Evolutionary conservation across 35 echinoderm and acorn worm species (phyloP), one percentile per base, ranked within the genome.

Genomic region (Hemicentrotus pulcherrimus): DNA sequence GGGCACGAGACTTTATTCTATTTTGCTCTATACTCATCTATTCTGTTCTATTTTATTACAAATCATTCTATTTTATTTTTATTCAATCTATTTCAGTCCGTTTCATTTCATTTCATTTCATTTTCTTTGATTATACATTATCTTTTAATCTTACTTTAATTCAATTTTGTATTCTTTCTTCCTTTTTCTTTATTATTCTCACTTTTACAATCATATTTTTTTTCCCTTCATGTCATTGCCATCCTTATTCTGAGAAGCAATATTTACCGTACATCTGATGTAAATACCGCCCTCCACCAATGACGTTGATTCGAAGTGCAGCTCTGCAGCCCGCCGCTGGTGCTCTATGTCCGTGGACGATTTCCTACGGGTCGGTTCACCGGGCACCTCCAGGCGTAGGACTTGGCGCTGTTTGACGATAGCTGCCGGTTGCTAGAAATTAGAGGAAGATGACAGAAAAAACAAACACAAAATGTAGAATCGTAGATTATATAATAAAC

Each of bases 381-480:
- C 91, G 47, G 91, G 91, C 31, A 92, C 91, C 47, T 92, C 91
- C 46, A 92, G 91, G n/a, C 91, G 91, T 55, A 48, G 91, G 31
- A 92, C 91, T 31, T 92, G 91, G 9, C 91, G 91, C 91, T 92
- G 91, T 55, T 92, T 92, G 45, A 92, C 91, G 47, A 92, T 92
- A 46, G 91, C 91, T 11, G 31, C 31, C 0, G 91, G 91, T 92
- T 92, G 91, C 91, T 92, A 11, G 91, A 46, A 55, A 32, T 70
- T 50, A 2, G 2, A 70, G 2, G 16, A 70, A 28, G 61, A 24
- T 24, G 22, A 70, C 0, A 70, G 16, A 70, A 70, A 28, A 24
- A 28, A 24, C 61, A 70, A 24, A 70, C 61, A 28, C 4, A 24
- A 28, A 70, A 70, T 70, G 61, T 24, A 16, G 60, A 24, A 19